phyloP scores from a whole-genome alignment of 2,113 vertebrate genomes.

The Xiphophorus hellerii region DNA sequence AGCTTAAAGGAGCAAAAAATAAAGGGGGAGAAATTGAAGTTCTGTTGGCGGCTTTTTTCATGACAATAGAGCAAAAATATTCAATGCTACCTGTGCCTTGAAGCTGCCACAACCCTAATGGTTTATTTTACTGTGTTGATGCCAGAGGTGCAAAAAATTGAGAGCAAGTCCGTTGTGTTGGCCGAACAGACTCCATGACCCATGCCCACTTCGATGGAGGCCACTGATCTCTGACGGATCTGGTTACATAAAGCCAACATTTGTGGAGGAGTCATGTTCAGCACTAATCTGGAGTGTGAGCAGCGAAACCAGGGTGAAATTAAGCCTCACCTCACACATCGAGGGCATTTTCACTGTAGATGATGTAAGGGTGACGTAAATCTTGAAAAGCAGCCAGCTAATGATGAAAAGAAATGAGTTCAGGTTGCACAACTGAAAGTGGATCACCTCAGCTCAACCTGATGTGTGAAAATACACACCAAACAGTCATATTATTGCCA shows the following conservation, averaged over 20 bases:
- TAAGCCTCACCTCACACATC: neutral
- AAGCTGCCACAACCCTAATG: conserved; percentile 8
- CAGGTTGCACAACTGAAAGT: neutral
- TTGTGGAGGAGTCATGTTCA: neutral
- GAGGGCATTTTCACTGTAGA: conserved; percentile 17
- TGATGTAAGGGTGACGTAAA: conserved; percentile 26
- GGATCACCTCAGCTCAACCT: neutral
- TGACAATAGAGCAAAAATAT: conserved; percentile 23
- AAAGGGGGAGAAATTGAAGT: conserved; percentile 17
- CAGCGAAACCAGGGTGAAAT: neutral
- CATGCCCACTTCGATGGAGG: neutral
- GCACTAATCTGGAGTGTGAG: neutral
- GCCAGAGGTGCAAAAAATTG: neutral
- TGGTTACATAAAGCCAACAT: neutral
- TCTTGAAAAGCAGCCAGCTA: conserved; percentile 1
- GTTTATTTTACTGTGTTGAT: conserved; percentile 11
- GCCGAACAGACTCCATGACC: too few species aligned
- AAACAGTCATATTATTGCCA: neutral
- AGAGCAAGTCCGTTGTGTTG: neutral
- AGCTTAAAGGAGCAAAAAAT: conserved; percentile 15
- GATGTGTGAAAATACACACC: neutral
- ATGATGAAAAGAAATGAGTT: neutral
- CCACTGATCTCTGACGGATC: neutral
- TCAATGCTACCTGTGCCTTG: conserved; percentile 3
- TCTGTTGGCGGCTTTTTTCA: conserved; percentile 42